Base-by-base conservation (phyloP, 2,113 vertebrate species). In the Empidonax alnorum region DNA sequence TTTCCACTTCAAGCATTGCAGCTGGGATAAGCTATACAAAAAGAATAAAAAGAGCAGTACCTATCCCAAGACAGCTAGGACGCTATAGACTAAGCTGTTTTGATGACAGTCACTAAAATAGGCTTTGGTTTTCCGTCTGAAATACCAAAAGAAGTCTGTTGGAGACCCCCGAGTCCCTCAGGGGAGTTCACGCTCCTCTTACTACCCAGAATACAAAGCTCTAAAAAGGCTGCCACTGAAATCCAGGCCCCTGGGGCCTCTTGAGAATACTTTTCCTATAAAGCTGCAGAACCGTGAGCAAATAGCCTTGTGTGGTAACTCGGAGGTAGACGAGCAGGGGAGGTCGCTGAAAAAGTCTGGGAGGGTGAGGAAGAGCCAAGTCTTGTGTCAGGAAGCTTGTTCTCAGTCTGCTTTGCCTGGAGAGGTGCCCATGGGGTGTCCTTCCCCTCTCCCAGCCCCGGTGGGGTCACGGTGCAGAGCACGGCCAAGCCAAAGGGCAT, bases 111-210 rank as follows among this genome's bases (percentile, higher is more conserved):
- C 49, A 24, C 84, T 94, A 97, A 93, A 81, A 81, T 55, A 71
- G 49, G 74, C 96, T 97, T 97, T 97, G 96, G 95, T 97, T 96
- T 94, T 93, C 82, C 73, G 37, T 23, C n/a, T 66, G 93, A 91
- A 97, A 96, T 90, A 65, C 63, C 56, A 68, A 53, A 94, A 89
- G 76, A 63, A 89, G 85, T 72, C 90, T 73, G 50, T 8, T 83
- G 65, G 59, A 94, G 95, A 90, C 76, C 55, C 74, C 42, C 3
- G 59, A 84, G 73, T 81, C 93, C 68, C 69, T 95, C 24, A 2
- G 55, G 65, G 76, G 72, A 7, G 80, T 89, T 73, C 62, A 27
- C 12, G 42, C 56, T 92, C 44, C 81, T 89, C 52, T 72, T n/a
- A 56, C 94, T 96, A 74, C 88, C 88, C 83, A 69, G 75, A 79